Evolutionary conservation across 2,113 vertebrate genomes (phyloP), one percentile per base, ranked within the genome.

Genomic region (Xyrauchen texanus): DNA sequence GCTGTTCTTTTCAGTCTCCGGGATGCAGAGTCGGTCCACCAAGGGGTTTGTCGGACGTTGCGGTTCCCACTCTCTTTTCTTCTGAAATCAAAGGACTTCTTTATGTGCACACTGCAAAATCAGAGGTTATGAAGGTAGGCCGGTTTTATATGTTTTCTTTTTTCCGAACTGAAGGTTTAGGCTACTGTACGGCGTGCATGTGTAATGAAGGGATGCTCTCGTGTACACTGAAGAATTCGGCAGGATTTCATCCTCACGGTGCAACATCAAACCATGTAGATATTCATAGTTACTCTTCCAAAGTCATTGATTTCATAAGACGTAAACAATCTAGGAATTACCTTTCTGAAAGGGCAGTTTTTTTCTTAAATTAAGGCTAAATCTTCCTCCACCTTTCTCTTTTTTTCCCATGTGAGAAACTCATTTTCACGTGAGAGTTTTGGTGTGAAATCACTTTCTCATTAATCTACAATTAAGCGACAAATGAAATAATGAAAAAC

Each of bases 1-100:
- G 73, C 73, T 52, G 73, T 52, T 76, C 61, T 76, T 58, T 8
- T 65, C 49, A 15, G 73, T 65, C 73, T 65, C 49, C 21, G 62
- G 60, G 73, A 65, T 76, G 73, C 73, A 21, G 73, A 5, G 61
- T 76, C 21, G 21, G 21, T 34, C 21, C 21, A 34, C 21, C 21
- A 3, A 34, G 21, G 21, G 21, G 21, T 34, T 34, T 34, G 21
- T 34, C 21, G 21, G 21, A 34, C 73, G 73, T 8, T 65, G 62
- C 34, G 49, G 49, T 74, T 62, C 46, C 7, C 58, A 9, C 11
- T 74, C 58, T 51, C 58, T 34, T 2, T 63, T 34, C 16, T 21
- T 42, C 34, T 65, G 13, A 76, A 65, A 64, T 15, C 73, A 76
- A 3, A 12, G 73, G 51, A 53, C 62, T n/a, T 55, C 73, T 77